Evolutionary conservation across 2,888 invertebrate species (phyloP).

Genomic region (Machimus rusticus): DNA sequence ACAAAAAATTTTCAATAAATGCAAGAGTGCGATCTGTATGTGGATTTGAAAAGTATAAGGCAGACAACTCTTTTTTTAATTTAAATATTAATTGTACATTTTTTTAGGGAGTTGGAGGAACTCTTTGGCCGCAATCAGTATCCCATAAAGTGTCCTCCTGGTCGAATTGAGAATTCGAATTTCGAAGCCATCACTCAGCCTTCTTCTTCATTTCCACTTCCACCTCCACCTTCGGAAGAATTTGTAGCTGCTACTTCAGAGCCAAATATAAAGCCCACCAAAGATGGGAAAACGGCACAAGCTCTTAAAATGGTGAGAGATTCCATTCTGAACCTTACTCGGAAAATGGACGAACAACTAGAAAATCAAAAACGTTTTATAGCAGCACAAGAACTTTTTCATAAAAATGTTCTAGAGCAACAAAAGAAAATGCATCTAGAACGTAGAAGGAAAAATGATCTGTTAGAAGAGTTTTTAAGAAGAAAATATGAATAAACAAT

Average conservation of each 20-base stretch:
- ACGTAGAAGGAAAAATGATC: background rate
- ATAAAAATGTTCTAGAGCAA: background rate
- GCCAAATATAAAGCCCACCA: too few species aligned
- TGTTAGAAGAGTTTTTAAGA: background rate
- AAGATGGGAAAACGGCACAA: too few species aligned
- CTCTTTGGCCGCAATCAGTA: background rate
- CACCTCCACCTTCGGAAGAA: background rate
- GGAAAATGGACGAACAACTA: background rate
- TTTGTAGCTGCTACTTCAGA: too few species aligned
- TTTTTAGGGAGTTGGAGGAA: background rate
- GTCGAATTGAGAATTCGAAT: background rate
- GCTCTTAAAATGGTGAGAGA: background rate
- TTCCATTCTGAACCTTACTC: background rate
- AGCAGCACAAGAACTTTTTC: background rate
- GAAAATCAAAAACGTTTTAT: background rate
- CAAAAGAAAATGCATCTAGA: background rate
- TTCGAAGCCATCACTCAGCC: background rate
- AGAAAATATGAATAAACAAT: background rate
- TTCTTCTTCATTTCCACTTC: background rate
- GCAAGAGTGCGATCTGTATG: too few species aligned
- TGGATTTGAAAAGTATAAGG: background rate
- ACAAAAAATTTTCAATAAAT: background rate
- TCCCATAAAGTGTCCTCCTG: too few species aligned
- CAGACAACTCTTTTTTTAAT: background rate
- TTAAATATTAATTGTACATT: background rate